Base-by-base conservation (phyloP, 2,797 vertebrate species). In the Sebastes cheni region DNA sequence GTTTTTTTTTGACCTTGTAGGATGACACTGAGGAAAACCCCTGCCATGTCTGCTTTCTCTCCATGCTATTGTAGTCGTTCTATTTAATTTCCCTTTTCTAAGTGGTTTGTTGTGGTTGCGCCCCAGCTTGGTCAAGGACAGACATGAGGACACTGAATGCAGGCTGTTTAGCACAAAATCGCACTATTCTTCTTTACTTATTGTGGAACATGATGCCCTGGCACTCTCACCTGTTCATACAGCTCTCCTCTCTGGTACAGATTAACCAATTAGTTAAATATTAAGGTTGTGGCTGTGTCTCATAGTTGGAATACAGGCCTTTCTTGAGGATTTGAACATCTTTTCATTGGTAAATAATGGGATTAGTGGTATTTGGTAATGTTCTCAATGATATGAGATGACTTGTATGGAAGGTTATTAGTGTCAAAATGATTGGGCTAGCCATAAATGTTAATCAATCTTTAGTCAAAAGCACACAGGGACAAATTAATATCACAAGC, bases 81-180 rank as follows among this genome's bases (percentile, higher is more conserved):
- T 85, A 76, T 88, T 92, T 91, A 87, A 91, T 93, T 93, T 93
- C 93, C 92, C 87, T 89, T 91, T 86, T 88, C 84, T 86, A 92
- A 94, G 92, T 94, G 93, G 82, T 90, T 93, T 95, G 90, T 93
- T 93, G 85, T 92, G 83, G 68, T 93, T 81, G 86, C 72, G 59
- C 74, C 80, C 79, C 3, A 20, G 66, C 62, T 77, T 90, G 88
- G 86, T 92, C 93, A 95, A 93, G 92, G 93, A 88, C 93, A 88
- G 39, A 66, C 59, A 23, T 52, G 75, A 88, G 75, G 84, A 88
- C 85, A 78, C 67, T 78, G 70, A 92, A 89, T 76, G 86, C 68
- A 32, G 30, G 20, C 77, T 70, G 62, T 86, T 86, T 75, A 84
- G 76, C 62, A 67, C 61, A 89, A 82, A 88, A 84, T 84, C 30